phyloP scores from a whole-genome alignment of 2,113 vertebrate species.

The Pomatorhinus ruficollis region DNA sequence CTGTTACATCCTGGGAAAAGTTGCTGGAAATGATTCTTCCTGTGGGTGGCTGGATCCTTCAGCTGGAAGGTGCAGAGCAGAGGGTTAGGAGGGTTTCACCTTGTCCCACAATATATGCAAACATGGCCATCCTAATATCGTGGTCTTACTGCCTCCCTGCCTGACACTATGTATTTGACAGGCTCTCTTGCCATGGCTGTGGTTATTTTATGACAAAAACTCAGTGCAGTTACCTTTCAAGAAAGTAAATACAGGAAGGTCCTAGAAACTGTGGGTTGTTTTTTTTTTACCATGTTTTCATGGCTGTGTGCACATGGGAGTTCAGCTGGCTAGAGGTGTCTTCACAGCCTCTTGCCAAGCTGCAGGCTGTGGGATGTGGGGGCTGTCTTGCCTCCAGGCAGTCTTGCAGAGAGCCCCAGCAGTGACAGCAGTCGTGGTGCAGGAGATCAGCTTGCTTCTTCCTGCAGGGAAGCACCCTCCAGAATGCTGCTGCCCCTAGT shows the following conservation, averaged over 20 bases:
- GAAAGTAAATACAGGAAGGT: neutral
- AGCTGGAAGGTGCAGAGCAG: neutral
- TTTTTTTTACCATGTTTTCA: neutral
- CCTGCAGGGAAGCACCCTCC: neutral
- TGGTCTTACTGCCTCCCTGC: neutral
- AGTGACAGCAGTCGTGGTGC: accelerated
- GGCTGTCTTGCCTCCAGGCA: neutral
- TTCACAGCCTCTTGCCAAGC: neutral
- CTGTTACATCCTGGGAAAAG: neutral
- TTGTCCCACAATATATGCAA: neutral
- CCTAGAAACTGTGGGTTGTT: neutral
- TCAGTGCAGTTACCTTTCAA: neutral
- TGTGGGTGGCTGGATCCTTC: neutral
- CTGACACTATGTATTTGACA: neutral
- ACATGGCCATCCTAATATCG: neutral
- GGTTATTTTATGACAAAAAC: neutral
- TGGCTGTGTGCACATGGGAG: neutral
- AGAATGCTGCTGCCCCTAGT: neutral
- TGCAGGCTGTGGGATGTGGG: neutral
- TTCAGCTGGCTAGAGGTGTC: neutral
- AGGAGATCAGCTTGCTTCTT: neutral
- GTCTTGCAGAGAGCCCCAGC: neutral
- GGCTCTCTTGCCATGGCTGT: neutral
- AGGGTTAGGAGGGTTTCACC: neutral
- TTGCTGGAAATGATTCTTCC: neutral